Evolutionary conservation across 1,140 invertebrate species (phyloP), one percentile per base, ranked within the genome.

Genomic region (Lethrus apterus): DNA sequence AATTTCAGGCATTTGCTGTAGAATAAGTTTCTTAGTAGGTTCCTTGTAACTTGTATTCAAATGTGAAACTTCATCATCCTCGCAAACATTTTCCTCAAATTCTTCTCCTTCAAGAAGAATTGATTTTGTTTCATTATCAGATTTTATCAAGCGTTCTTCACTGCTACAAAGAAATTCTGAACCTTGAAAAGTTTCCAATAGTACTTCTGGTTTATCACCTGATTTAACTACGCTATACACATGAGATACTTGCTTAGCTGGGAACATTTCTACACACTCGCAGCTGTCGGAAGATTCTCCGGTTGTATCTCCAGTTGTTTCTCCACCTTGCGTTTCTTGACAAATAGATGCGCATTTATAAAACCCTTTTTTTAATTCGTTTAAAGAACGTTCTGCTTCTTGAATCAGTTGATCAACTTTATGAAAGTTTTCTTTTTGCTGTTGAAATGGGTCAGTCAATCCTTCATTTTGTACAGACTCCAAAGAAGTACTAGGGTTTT

Each of bases 1-100:
- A 4, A 60, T 45, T 1, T 50, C 40, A 7, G 57, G 56, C 23
- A 60, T 18, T 7, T 45, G 10, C 45, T 60, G 54, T 10, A 60
- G 36, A 8, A 38, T 43, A 30, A 60, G 31, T 44, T 55, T 51
- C 30, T 49, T 19, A 4, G 13, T 10, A 29, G 31, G 19, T 29
- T 20, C 18, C 14, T 18, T 10, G 3, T 43, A 14, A 1, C 13
- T 18, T 2, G 50, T 49, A 30, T 54, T 30, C 7, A 58, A 42
- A 42, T 42, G 38, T 7, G 14, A 38, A 10, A 19, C 11, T 8
- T 38, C 19, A 8, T 8, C n/a, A n/a, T n/a, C n/a, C n/a, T n/a
- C n/a, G n/a, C n/a, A n/a, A n/a, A n/a, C n/a, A n/a, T n/a, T n/a
- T n/a, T n/a, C n/a, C n/a, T n/a, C n/a, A n/a, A n/a, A n/a, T n/a